Evolutionary conservation across 2,888 invertebrate species (phyloP).

Genomic region (Neoitamus cyanurus): DNA sequence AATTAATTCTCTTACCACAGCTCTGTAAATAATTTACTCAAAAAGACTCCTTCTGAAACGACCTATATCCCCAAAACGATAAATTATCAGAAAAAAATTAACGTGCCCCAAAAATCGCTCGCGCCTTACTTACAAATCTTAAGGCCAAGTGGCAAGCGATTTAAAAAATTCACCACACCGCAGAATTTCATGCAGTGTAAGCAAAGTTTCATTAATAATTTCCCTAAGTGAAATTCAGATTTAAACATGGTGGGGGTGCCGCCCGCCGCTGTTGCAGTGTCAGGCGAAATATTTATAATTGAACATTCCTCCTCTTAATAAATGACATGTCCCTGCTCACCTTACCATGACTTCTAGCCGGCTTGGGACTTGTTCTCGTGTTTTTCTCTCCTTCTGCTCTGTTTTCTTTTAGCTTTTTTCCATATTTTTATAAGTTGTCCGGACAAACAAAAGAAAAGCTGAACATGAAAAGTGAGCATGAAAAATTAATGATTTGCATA

Average conservation of each 20-base stretch:
- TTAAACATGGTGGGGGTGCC: neutral
- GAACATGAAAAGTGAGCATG: conserved; percentile 34
- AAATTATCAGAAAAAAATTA: no score
- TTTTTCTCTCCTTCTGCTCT: neutral
- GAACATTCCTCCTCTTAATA: conserved; percentile 23
- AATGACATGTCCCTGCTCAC: conserved; percentile 29
- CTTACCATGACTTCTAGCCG: conserved; percentile 22
- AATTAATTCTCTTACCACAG: no score
- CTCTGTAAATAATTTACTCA: no score
- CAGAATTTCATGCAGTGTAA: conserved; percentile 19
- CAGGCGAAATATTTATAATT: conserved; percentile 34
- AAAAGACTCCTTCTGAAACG: no score
- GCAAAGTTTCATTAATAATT: conserved; percentile 29
- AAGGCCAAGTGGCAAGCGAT: neutral
- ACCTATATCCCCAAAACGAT: no score
- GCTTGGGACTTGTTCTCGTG: neutral
- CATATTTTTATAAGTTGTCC: conserved; percentile 25
- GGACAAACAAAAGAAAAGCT: conserved; percentile 25
- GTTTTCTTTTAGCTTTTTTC: neutral
- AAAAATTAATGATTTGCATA: conserved; percentile 44
- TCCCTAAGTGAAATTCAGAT: conserved; percentile 18
- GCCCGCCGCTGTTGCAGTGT: neutral
- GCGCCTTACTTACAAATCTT: neutral
- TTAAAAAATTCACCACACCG: neutral
- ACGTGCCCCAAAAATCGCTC: no score